Conservation (phyloP, 2,888 invertebrate species). For the Ashinkailepas kermadecensis region DNA sequence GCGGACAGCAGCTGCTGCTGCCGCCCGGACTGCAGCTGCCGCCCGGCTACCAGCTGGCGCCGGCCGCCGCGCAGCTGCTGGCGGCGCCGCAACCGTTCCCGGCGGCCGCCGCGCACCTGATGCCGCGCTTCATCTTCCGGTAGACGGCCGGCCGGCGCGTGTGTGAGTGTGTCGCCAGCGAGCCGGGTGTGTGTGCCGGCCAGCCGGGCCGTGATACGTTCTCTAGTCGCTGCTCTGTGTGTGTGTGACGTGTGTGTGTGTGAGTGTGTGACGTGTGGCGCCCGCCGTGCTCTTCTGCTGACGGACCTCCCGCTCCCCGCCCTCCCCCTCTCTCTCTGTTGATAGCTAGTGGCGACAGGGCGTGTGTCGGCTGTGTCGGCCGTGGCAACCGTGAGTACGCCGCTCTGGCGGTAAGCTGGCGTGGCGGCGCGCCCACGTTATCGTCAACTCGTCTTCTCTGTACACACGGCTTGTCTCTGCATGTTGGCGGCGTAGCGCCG, state of each 20-base stretch:
- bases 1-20: background rate
- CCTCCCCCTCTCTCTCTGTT: background rate
- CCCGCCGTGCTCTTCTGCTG: too few species aligned
- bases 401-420: too few species aligned
- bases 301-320: background rate
- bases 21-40: background rate
- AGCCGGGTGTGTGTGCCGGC: background rate
- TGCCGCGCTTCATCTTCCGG: slow-evolving; percentile 12
- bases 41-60: background rate
- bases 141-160: background rate
- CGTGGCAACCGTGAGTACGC: too few species aligned
- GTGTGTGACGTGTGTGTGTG: background rate
- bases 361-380: too few species aligned
- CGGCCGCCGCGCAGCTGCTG: background rate
- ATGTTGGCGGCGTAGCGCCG: too few species aligned
- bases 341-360: too few species aligned
- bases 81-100: background rate
- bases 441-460: slow-evolving; percentile 6
- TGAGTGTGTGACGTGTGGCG: background rate
- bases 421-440: too few species aligned
- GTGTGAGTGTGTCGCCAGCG: background rate
- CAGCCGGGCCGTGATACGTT: background rate
- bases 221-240: background rate
- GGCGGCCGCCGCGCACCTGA: background rate
- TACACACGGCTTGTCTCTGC: background rate